phyloP scores from a whole-genome alignment of 2,888 invertebrate species.

The Cetonia aurata region DNA sequence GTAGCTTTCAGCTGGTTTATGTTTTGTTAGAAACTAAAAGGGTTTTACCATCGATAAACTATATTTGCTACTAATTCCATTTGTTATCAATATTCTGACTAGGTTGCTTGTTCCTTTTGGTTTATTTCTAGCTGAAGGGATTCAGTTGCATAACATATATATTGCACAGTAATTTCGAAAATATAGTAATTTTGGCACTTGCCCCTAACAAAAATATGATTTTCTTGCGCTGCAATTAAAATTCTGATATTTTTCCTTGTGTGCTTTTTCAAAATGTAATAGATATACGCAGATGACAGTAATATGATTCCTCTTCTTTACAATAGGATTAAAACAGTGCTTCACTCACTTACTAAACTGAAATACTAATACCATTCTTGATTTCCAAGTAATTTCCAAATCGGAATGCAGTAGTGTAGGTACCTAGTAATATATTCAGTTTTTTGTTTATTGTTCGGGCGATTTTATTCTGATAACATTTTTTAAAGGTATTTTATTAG shows the following conservation, averaged over 20 bases:
- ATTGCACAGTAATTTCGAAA: too few relatives aligned
- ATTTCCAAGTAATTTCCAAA: slow-evolving; percentile 8
- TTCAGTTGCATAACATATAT: too few relatives aligned
- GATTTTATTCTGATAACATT: not conserved
- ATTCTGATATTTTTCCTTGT: slow-evolving; percentile 22
- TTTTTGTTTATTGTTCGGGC: slow-evolving; percentile 14
- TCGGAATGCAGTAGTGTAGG: slow-evolving; percentile 23
- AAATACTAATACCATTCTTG: not conserved
- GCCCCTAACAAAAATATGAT: too few relatives aligned
- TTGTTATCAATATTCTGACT: too few relatives aligned
- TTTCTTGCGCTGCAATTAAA: not conserved
- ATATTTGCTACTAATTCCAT: too few relatives aligned
- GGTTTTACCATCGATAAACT: too few relatives aligned
- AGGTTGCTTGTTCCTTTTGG: too few relatives aligned
- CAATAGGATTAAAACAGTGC: not conserved
- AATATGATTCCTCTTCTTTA: slow-evolving; percentile 2
- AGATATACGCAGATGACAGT: not conserved
- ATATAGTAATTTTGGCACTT: too few relatives aligned
- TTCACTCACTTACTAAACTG: not conserved
- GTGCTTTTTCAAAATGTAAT: not conserved
- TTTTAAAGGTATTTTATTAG: slow-evolving; percentile 12
- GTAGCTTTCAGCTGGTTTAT: too few relatives aligned
- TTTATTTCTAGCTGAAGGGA: too few relatives aligned
- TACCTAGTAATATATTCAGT: slow-evolving; percentile 7
- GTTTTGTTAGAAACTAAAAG: too few relatives aligned